Percentiles rank a stretch among this genome's conserved stretches.
Conservation (phyloP, 2,113 vertebrate species). For the Heptranchias perlo region DNA sequence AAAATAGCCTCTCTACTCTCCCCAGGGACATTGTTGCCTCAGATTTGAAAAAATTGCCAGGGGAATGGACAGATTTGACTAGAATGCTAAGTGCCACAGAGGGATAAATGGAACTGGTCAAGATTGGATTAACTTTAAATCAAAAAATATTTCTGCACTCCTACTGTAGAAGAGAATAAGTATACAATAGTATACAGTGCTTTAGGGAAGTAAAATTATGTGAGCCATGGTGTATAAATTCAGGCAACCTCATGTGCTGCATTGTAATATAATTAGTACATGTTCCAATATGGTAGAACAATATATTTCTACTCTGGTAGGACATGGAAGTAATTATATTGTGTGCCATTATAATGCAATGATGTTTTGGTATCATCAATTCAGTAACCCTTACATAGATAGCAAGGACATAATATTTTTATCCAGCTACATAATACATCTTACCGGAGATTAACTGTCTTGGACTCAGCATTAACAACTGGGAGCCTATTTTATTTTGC, state of each 20-base stretch:
- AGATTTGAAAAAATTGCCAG: neutral
- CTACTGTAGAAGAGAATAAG: neutral
- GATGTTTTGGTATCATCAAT: neutral
- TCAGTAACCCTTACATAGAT: neutral
- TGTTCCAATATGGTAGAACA: neutral
- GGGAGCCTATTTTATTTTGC: neutral
- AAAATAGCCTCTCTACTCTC: neutral
- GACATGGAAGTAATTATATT: neutral
- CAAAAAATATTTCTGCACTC: neutral
- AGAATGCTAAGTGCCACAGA: no score
- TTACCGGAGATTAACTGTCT: neutral
- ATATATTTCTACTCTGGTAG: neutral
- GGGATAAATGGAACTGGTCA: neutral
- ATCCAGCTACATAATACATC: neutral
- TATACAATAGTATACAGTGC: neutral
- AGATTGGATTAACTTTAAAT: neutral
- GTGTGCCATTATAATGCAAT: neutral
- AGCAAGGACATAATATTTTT: neutral
- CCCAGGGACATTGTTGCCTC: neutral
- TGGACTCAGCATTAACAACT: neutral
- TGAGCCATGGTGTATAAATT: neutral
- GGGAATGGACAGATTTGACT: neutral
- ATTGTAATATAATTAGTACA: neutral
- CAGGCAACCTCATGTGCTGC: neutral
- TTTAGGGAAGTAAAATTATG: neutral